Evolutionary conservation across 2,888 invertebrate genomes (phyloP), one percentile per base, ranked within the genome.

Genomic region (Rotaria magnacalcarata): DNA sequence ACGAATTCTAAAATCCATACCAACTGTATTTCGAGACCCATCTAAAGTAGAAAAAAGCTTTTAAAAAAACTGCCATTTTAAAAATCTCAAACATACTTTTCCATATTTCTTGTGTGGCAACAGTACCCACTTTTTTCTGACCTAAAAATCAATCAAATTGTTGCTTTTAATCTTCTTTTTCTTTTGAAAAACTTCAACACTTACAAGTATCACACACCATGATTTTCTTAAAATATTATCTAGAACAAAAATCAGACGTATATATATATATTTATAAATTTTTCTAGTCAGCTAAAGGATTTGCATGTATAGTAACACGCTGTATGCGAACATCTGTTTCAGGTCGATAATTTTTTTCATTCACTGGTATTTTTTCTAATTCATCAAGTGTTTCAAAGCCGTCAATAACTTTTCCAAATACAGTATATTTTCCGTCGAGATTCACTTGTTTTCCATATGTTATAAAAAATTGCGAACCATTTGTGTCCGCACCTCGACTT

Each of bases 401-500:
- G 92, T 99, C 98, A 89, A 99, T 98, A 0, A 98, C 94, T 90
- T 97, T 96, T 91, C 95, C 99, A 93, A 99, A 97, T 67, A 97
- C 90, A 8, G 98, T 98, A 91, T 99, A 98, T 90, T 99, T 99
- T 87, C 97, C 92, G 91, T 99, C 98, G 86, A 99, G 93, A 92
- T 96, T 96, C 80, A 96, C 95, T 90, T 99, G 98, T 87, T 96
- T 94, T 24, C 94, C 94, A 91, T 98, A 99, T 0, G 95, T 94
- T 88, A 99, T 95, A 91, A 99, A 99, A 92, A 99, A 99, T 91
- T 99, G 99, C 89, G 97, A 97, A 6, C 95, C 95, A 92, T 99
- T 99, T 19, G 96, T 95, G 91, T 98, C 96, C 0, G 97, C 96
- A 6, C 98, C 98, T 92, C 96, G 97, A 90, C 97, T 99, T 11